These are phyloP conservation scores for Mythimna impura DNA, from an alignment of 2,888 invertebrate species.

Conservation along the genomic window DNA sequence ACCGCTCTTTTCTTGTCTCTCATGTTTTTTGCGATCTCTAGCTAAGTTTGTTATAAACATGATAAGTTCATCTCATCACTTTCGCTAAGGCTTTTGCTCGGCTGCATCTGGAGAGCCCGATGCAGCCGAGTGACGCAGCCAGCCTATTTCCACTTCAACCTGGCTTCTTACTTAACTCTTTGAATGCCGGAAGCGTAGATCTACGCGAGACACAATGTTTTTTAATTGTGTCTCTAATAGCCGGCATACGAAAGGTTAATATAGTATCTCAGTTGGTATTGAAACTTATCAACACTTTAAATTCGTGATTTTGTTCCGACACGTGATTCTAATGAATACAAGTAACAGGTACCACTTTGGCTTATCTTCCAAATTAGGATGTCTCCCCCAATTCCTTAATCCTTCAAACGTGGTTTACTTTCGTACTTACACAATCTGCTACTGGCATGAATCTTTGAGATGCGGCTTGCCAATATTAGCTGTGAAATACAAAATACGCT, in stretches of 20 bases:
- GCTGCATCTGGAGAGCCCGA: too few species aligned
- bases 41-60: too few species aligned
- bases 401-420: constrained; percentile 38
- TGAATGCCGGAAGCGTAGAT: too few species aligned
- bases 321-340: neutral
- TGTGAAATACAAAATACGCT: constrained; percentile 31
- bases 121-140: too few species aligned
- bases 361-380: constrained; percentile 40
- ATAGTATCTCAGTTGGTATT: neutral
- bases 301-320: neutral
- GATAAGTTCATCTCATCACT: too few species aligned
- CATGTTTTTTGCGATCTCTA: too few species aligned
- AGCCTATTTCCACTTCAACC: too few species aligned
- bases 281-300: neutral
- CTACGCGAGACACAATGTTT: too few species aligned
- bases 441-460: constrained; percentile 44
- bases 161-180: neutral
- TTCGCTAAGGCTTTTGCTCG: too few species aligned
- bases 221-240: too few species aligned
- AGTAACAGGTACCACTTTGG: constrained; percentile 21
- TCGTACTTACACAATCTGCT: constrained; percentile 29
- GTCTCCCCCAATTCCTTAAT: constrained; percentile 20
- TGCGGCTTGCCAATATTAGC: constrained; percentile 25
- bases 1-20: too few species aligned
- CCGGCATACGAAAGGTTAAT: too few species aligned